Conservation (phyloP, 2,113 vertebrate species). For the Actinemys pallida region DNA sequence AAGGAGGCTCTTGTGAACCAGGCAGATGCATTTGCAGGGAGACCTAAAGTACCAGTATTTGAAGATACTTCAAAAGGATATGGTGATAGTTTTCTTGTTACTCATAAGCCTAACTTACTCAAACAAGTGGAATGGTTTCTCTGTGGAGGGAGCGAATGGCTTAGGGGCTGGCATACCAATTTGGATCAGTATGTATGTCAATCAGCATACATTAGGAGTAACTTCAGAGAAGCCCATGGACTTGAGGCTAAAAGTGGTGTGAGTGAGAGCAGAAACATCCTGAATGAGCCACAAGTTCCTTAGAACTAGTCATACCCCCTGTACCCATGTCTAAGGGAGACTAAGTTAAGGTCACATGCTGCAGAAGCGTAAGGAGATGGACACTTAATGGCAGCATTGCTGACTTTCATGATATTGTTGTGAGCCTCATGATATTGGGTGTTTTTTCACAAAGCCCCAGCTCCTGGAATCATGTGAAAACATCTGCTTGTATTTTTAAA, state of each 20-base stretch:
- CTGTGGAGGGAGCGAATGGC: background rate
- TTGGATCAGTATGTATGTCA: background rate
- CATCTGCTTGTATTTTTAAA: no score
- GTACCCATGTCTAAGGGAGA: background rate
- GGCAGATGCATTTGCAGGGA: conserved; percentile 73
- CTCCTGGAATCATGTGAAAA: background rate
- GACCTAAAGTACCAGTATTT: conserved; percentile 66
- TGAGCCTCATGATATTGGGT: background rate
- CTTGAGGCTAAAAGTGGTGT: background rate
- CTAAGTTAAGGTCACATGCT: no score
- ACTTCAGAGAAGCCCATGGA: background rate
- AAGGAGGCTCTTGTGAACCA: conserved; percentile 77
- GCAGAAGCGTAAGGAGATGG: no score
- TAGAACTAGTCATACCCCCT: background rate
- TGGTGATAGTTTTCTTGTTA: conserved; percentile 42
- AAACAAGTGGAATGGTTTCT: background rate
- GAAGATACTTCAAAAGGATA: conserved; percentile 60
- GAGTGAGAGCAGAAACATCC: background rate
- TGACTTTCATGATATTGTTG: background rate
- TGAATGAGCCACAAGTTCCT: background rate
- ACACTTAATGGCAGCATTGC: background rate
- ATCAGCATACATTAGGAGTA: background rate
- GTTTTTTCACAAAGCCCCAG: accelerated
- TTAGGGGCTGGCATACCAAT: background rate
- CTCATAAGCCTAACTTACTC: background rate